Evolutionary conservation across 2,888 invertebrate genomes (phyloP).

Genomic region (Cantharis flavilabris): DNA sequence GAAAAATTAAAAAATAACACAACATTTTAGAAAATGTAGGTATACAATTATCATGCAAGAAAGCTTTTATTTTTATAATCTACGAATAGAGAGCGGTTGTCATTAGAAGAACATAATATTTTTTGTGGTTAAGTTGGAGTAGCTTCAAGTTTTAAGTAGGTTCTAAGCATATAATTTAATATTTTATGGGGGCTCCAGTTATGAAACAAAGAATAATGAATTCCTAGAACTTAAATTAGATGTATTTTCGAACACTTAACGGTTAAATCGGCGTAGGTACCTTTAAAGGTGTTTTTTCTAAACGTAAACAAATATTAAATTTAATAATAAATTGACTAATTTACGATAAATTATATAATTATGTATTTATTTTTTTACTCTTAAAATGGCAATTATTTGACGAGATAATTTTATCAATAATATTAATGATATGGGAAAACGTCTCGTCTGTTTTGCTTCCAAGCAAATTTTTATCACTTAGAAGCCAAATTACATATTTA

Average conservation of each 20-base stretch:
- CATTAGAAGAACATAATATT: conserved; percentile 39
- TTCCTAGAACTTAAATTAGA: conserved; percentile 39
- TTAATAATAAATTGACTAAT: not conserved
- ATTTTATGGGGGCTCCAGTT: conserved; percentile 42
- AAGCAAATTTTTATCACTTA: not conserved
- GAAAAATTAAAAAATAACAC: not conserved
- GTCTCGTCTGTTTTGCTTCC: not conserved
- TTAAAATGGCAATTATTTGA: not conserved
- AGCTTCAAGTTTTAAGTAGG: conserved; percentile 35
- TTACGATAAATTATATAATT: not conserved
- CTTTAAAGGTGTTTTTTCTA: not conserved
- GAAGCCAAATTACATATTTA: not conserved
- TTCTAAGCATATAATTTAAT: conserved; percentile 42
- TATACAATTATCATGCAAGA: conserved; percentile 26
- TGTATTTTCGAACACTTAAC: conserved; percentile 27
- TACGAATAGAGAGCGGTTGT: conserved; percentile 14
- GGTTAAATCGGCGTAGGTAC: not conserved
- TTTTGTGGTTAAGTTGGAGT: conserved; percentile 32
- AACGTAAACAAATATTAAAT: not conserved
- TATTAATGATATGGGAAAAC: not conserved
- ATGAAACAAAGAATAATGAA: conserved; percentile 44
- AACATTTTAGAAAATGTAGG: not conserved
- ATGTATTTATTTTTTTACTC: not conserved
- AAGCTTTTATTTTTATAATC: conserved; percentile 23
- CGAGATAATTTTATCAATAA: not conserved